Percentiles rank a stretch among this genome's conserved stretches.
Evolutionary conservation across 92 coral and sea anemone species (phyloP).

Genomic region (Phenganax subtilis): DNA sequence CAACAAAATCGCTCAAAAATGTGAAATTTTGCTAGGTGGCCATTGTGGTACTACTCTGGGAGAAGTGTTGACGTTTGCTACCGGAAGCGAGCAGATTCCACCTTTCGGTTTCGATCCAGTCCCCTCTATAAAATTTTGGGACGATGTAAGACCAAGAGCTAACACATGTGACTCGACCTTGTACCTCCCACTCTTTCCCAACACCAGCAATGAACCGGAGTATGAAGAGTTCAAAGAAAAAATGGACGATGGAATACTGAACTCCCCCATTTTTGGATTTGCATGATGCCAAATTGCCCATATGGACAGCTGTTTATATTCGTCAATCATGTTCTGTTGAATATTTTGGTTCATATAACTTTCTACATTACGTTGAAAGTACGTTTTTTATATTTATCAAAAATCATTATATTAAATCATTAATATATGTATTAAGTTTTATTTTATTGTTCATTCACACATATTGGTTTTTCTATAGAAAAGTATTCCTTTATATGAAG

Average conservation of each 20-base stretch:
- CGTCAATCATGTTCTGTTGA: too few species aligned
- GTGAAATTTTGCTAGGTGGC: constrained; percentile 5
- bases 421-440: too few species aligned
- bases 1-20: too few species aligned
- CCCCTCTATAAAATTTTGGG: constrained; percentile 34
- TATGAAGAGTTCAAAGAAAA: constrained; percentile 18
- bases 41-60: constrained; percentile 17
- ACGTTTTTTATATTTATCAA: too few species aligned
- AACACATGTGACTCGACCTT: constrained; percentile 24
- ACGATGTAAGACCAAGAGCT: constrained; percentile 36
- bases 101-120: constrained; percentile 26
- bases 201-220: constrained; percentile 1
- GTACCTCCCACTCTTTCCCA: constrained; percentile 26
- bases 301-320: too few species aligned
- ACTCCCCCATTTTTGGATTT: neutral
- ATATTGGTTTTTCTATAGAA: too few species aligned
- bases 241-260: constrained; percentile 5
- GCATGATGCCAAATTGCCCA: neutral
- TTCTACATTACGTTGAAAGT: too few species aligned
- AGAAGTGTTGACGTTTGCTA: constrained; percentile 31
- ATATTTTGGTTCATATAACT: too few species aligned
- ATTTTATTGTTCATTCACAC: too few species aligned
- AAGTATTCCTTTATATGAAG: too few species aligned
- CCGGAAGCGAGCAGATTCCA: constrained; percentile 19
- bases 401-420: too few species aligned